Evolutionary conservation across 2,113 vertebrate species (phyloP).

Genomic region (Erythrocercus mccallii): DNA sequence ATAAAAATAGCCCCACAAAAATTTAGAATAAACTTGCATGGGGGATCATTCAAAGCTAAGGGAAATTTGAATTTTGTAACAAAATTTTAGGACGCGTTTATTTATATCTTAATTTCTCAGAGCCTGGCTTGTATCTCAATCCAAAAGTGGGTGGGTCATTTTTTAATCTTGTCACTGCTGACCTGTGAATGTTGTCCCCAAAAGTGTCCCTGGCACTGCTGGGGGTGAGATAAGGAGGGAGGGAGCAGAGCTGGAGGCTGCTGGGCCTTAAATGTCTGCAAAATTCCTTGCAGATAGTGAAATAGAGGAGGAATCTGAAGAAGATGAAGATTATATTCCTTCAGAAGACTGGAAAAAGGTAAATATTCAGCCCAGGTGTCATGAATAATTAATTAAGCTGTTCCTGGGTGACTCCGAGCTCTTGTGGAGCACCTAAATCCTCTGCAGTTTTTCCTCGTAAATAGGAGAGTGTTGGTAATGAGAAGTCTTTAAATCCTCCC

Average conservation of each 20-base stretch:
- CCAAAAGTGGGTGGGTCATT: background rate
- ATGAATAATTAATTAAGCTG: background rate
- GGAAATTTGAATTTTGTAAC: background rate
- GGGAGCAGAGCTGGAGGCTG: background rate
- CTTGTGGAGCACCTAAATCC: background rate
- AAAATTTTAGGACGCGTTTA: background rate
- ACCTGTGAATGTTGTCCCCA: background rate
- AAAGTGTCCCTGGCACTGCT: background rate
- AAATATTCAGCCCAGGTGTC: background rate
- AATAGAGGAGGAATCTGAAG: conserved; percentile 94
- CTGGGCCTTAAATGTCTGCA: background rate
- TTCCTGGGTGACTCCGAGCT: background rate
- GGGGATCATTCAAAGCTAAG: background rate
- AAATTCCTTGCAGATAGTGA: conserved; percentile 80
- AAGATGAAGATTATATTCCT: conserved; percentile 98
- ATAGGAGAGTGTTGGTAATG: background rate
- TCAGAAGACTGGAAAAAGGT: conserved; percentile 99
- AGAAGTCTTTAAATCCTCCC: background rate
- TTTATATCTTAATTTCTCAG: background rate
- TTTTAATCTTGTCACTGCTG: background rate
- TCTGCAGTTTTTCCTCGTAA: background rate
- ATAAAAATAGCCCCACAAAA: background rate
- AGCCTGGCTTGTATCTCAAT: background rate
- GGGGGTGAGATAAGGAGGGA: background rate
- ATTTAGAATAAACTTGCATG: background rate